Evolutionary conservation across 2,797 vertebrate genomes (phyloP).

Genomic region (Phalanger gymnotis): DNA sequence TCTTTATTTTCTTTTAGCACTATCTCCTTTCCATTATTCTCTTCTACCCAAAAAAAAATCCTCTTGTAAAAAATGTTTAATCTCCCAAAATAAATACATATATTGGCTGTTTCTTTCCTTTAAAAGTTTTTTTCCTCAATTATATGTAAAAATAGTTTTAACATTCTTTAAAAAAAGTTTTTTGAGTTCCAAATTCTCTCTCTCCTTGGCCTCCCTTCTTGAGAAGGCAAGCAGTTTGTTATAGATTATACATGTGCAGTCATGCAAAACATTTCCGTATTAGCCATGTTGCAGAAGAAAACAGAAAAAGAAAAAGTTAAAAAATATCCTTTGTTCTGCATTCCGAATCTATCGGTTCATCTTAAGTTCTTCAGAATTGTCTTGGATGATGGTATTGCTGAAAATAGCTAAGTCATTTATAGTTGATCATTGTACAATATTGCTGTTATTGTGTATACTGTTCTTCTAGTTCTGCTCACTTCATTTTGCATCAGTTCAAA

Average conservation of each 20-base stretch:
- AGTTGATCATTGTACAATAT: no score
- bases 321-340: background rate
- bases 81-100: background rate
- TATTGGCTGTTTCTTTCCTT: background rate
- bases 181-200: background rate
- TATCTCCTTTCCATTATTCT: background rate
- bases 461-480: background rate
- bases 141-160: background rate
- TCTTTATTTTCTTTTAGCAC: no score
- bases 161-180: background rate
- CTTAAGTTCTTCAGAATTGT: background rate
- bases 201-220: background rate
- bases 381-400: background rate
- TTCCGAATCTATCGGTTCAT: background rate
- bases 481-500: background rate
- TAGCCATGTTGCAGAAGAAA: background rate
- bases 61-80: background rate
- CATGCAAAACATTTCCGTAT: background rate
- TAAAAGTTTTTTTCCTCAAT: background rate
- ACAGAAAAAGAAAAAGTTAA: background rate
- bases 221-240: background rate
- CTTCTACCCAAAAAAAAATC: background rate
- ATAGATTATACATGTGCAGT: background rate
- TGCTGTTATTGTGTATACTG: no score
- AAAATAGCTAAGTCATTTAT: no score